A percentile compares a stretch with the other conserved stretches of the same genome.
Conservation (phyloP, 1,140 invertebrate genomes). For the Pararge aegeria region DNA sequence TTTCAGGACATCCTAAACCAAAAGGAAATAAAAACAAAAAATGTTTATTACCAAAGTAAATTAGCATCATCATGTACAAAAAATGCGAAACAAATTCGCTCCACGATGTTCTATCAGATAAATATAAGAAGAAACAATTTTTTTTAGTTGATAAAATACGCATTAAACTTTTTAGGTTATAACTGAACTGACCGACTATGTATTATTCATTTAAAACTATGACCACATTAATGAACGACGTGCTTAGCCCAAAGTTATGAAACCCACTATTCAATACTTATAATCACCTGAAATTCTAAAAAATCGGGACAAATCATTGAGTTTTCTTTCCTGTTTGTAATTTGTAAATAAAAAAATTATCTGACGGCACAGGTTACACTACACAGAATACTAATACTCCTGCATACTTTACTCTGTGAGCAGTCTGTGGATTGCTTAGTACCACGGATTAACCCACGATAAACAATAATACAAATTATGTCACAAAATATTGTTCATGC, state of each 20-base stretch:
- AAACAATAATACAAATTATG: no score
- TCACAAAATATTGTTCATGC: no score
- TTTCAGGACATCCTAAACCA: slow-evolving; percentile 89
- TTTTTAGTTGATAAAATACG: neutral
- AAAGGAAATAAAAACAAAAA: slow-evolving; percentile 21
- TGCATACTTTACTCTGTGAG: no score
- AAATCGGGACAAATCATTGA: slow-evolving; percentile 66
- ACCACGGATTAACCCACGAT: no score
- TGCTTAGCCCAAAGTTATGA: neutral
- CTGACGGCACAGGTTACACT: no score
- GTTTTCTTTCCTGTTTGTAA: slow-evolving; percentile 11
- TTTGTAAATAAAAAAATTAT: slow-evolving; percentile 10
- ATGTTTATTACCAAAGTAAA: neutral
- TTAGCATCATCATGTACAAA: no score
- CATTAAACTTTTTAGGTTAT: slow-evolving; percentile 9
- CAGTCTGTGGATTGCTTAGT: no score
- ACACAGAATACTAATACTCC: no score
- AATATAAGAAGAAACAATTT: no score
- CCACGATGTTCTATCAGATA: neutral
- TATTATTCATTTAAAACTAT: neutral
- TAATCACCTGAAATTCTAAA: slow-evolving; percentile 67
- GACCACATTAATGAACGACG: neutral
- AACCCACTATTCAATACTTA: neutral
- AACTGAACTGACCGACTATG: slow-evolving; percentile 3
- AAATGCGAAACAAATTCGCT: neutral